A percentile compares a stretch with the other conserved stretches of the same genome.
Conservation (phyloP, 2,888 invertebrate species). For the Stratiomys singularior region DNA sequence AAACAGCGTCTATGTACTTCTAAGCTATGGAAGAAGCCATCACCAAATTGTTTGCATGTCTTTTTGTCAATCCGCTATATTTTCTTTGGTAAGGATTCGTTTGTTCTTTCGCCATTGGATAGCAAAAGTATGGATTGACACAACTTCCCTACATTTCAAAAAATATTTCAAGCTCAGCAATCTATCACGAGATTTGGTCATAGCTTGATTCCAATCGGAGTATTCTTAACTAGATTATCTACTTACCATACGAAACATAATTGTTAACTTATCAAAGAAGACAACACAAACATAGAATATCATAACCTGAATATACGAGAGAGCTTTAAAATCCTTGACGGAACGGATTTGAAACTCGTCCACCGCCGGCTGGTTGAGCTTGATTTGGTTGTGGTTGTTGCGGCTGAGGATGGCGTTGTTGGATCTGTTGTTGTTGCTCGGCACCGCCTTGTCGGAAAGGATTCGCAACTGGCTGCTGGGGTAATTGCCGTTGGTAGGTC, state of each 20-base stretch:
- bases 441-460: conserved; percentile 78
- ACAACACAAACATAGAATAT: conserved; percentile 61
- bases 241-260: conserved; percentile 41
- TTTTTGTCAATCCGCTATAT: too few species aligned
- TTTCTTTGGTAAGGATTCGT: too few species aligned
- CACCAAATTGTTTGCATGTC: too few species aligned
- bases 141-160: too few species aligned
- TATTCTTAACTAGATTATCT: neutral
- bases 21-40: too few species aligned
- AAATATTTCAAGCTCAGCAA: too few species aligned
- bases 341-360: conserved; percentile 78
- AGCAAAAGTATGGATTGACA: too few species aligned
- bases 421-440: conserved; percentile 66
- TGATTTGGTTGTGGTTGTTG: conserved; percentile 68
- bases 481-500: conserved; percentile 64
- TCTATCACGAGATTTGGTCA: too few species aligned
- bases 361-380: conserved; percentile 59
- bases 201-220: too few species aligned
- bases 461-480: conserved; percentile 69
- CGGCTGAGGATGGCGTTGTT: conserved; percentile 60
- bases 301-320: conserved; percentile 67
- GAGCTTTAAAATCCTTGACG: conserved; percentile 79
- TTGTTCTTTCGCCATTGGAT: too few species aligned
- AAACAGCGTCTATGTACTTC: too few species aligned
- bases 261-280: conserved; percentile 57